Conservation (phyloP, 2,888 invertebrate species). For the Cryptus armator region DNA sequence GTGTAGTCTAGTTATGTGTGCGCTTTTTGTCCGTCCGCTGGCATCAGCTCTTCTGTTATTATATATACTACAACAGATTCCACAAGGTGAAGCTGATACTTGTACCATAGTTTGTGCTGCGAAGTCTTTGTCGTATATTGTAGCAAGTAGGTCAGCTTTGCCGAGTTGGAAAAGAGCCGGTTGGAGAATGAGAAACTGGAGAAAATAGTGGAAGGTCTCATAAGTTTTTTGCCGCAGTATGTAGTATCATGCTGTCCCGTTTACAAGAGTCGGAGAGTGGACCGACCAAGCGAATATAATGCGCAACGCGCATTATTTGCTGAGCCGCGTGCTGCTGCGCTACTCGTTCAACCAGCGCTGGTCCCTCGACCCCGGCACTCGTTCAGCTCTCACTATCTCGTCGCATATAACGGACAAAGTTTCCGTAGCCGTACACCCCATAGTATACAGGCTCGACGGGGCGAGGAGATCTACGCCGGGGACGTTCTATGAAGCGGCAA, state of each 20-base stretch:
- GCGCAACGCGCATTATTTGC: conserved; percentile 15
- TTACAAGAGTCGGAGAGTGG: no score
- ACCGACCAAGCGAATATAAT: conserved; percentile 2
- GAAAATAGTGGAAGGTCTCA: not conserved
- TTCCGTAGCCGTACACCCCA: conserved; percentile 49
- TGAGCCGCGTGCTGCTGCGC: not conserved
- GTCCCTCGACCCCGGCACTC: conserved; percentile 26
- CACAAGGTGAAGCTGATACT: conserved; percentile 6
- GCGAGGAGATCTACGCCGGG: conserved; percentile 35
- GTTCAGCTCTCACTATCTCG: conserved; percentile 34
- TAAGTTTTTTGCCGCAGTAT: not conserved
- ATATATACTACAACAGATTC: not conserved
- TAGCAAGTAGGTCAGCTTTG: not conserved
- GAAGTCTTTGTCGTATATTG: not conserved
- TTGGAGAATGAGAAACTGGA: conserved; percentile 23
- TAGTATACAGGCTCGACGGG: not conserved
- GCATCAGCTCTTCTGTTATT: conserved; percentile 39
- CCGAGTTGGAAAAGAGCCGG: not conserved
- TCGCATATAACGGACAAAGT: conserved; percentile 61
- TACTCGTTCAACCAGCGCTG: conserved; percentile 11
- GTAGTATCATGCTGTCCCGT: not conserved
- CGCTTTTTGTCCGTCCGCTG: conserved; percentile 33
- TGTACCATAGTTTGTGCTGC: not conserved
- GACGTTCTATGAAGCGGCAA: conserved; percentile 55
- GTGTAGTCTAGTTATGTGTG: conserved; percentile 30